phyloP scores from a whole-genome alignment of 2,888 invertebrate genomes.

The Abrostola tripartita region DNA sequence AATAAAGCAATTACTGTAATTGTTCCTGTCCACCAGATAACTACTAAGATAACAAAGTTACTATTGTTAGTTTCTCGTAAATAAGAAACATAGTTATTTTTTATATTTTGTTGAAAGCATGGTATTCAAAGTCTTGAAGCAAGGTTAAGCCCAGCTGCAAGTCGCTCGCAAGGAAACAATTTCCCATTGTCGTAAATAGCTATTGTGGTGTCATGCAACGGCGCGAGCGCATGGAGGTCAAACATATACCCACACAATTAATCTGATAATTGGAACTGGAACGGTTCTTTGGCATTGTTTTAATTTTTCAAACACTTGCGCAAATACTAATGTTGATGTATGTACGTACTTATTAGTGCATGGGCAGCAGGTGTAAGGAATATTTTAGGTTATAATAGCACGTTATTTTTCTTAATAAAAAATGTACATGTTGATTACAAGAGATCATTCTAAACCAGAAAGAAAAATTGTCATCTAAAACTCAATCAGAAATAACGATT shows the following conservation, averaged over 20 bases:
- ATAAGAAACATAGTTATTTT: too few relatives aligned
- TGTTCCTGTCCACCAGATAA: too few relatives aligned
- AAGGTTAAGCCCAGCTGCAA: slow-evolving; percentile 60
- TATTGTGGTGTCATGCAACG: slow-evolving; percentile 73
- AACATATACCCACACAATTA: slow-evolving; percentile 74
- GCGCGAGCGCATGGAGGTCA: slow-evolving; percentile 74
- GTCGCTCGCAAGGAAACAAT: slow-evolving; percentile 66
- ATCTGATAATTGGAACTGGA: slow-evolving; percentile 73
- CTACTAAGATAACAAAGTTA: too few relatives aligned
- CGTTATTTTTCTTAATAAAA: too few relatives aligned
- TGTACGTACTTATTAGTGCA: slow-evolving; percentile 10
- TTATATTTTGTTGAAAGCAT: slow-evolving; percentile 9
- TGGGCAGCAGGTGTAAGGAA: neutral
- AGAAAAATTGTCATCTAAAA: neutral
- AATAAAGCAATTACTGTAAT: neutral
- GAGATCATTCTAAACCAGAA: too few relatives aligned
- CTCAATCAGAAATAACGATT: neutral
- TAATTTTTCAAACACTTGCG: slow-evolving; percentile 52
- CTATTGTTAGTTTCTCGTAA: too few relatives aligned
- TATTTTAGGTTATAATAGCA: too few relatives aligned
- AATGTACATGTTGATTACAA: neutral
- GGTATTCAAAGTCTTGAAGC: slow-evolving; percentile 44
- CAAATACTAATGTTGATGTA: slow-evolving; percentile 31
- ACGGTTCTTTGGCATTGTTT: slow-evolving; percentile 70
- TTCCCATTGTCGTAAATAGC: slow-evolving; percentile 75